Evolutionary conservation across 2,113 vertebrate genomes (phyloP).

Genomic region (Sisor rabdophorus): DNA sequence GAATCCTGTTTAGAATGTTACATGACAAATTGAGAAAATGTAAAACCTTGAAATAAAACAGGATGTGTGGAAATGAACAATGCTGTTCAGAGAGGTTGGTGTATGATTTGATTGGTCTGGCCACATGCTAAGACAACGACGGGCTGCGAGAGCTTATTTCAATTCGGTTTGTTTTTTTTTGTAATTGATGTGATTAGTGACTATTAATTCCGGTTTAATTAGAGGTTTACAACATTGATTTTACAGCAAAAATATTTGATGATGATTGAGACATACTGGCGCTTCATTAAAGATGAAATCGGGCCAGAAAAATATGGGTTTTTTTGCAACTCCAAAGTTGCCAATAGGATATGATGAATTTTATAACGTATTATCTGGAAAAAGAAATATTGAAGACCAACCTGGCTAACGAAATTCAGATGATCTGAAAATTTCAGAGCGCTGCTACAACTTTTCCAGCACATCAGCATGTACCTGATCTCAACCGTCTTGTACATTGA

Average conservation of each 20-base stretch:
- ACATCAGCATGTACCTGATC: not conserved
- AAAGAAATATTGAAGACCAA: slow-evolving; percentile 3
- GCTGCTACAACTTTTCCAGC: not conserved
- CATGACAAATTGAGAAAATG: no score
- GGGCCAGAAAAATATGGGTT: slow-evolving; percentile 7
- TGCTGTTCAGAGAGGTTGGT: slow-evolving; percentile 12
- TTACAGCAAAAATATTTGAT: slow-evolving; percentile 32
- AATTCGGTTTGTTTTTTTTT: slow-evolving; percentile 45
- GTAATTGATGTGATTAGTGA: slow-evolving; percentile 51
- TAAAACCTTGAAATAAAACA: no score
- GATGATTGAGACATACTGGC: slow-evolving; percentile 36
- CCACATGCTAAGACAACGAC: slow-evolving; percentile 44
- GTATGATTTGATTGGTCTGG: slow-evolving; percentile 38
- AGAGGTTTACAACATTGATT: slow-evolving; percentile 50
- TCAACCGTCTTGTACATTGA: not conserved
- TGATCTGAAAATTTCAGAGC: not conserved
- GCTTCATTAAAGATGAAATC: slow-evolving; percentile 20
- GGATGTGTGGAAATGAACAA: slow-evolving; percentile 13
- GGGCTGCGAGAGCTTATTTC: slow-evolving; percentile 44
- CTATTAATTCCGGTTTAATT: slow-evolving; percentile 54
- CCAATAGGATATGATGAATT: slow-evolving; percentile 1
- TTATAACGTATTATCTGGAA: slow-evolving; percentile 4
- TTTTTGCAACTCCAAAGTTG: slow-evolving; percentile 19
- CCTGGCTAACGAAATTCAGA: slow-evolving; percentile 1
- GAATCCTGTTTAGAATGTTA: no score